Conservation (phyloP, 2,888 invertebrate species). For the Acheta domesticus region DNA sequence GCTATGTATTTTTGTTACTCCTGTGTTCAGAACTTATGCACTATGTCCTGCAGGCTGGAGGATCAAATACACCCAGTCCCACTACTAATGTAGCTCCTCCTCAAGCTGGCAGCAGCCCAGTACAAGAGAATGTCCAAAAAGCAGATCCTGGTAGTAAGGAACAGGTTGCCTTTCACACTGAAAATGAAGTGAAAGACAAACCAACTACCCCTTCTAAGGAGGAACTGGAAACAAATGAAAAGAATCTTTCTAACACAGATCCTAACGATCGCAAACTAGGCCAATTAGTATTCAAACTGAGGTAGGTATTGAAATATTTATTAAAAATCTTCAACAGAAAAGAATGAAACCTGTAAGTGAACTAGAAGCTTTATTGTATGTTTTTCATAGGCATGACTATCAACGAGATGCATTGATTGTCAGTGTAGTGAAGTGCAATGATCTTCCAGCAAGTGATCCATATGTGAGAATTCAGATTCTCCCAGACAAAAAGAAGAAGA, state of each 20-base stretch:
- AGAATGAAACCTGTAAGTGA: neutral
- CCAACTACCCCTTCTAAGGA: conserved; percentile 52
- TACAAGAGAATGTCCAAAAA: conserved; percentile 18
- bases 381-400: neutral
- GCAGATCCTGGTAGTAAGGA: neutral
- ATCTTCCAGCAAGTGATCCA: conserved; percentile 88
- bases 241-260: conserved; percentile 51
- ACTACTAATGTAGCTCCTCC: conserved; percentile 46
- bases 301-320: conserved; percentile 50
- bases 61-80: conserved; percentile 48
- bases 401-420: conserved; percentile 81
- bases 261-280: conserved; percentile 71
- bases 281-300: conserved; percentile 81
- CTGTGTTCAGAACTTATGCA: too few species aligned
- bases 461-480: conserved; percentile 96
- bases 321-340: neutral
- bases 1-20: too few species aligned
- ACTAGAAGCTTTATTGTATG: too few species aligned
- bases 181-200: conserved; percentile 41
- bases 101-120: conserved; percentile 42
- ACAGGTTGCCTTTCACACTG: conserved; percentile 38
- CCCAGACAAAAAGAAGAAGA: conserved; percentile 97
- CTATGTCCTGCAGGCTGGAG: conserved; percentile 26
- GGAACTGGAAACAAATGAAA: conserved; percentile 58
- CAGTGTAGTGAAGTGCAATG: conserved; percentile 85